Percentiles rank a stretch among this genome's conserved stretches.
phyloP scores from a whole-genome alignment of 2,113 vertebrate species.

The Hepsetus odoe region DNA sequence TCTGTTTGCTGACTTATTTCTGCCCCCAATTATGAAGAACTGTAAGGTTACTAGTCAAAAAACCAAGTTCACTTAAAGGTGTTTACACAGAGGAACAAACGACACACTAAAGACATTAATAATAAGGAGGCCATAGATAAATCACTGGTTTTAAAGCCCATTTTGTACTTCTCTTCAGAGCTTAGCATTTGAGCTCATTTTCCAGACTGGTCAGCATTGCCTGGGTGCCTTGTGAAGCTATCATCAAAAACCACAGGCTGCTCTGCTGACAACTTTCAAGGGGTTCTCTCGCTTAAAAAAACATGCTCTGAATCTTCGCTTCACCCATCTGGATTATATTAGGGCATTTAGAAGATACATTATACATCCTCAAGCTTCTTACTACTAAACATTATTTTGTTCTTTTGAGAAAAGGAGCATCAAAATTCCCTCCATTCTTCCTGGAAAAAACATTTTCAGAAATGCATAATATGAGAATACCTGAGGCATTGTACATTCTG shows the following conservation, averaged over 20 bases:
- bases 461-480: not conserved
- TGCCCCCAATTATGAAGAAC: too few species aligned
- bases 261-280: conserved; percentile 46
- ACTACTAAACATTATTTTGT: conserved; percentile 6
- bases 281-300: conserved; percentile 19
- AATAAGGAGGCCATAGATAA: conserved; percentile 14
- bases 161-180: not conserved
- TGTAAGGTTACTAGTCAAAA: too few species aligned
- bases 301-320: not conserved
- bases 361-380: conserved; percentile 15
- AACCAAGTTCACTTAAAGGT: not conserved
- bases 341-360: conserved; percentile 15
- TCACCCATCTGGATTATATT: conserved; percentile 45
- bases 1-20: too few species aligned
- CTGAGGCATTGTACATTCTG: not conserved
- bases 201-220: conserved; percentile 56
- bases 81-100: not conserved
- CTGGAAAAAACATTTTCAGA: conserved; percentile 4
- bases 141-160: not conserved
- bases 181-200: conserved; percentile 56
- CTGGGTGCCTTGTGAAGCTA: conserved; percentile 41
- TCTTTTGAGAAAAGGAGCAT: not conserved
- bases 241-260: conserved; percentile 49
- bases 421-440: not conserved
- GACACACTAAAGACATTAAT: conserved; percentile 15